phyloP scores from a whole-genome alignment of 2,113 vertebrate genomes.

The Camarhynchus parvulus region DNA sequence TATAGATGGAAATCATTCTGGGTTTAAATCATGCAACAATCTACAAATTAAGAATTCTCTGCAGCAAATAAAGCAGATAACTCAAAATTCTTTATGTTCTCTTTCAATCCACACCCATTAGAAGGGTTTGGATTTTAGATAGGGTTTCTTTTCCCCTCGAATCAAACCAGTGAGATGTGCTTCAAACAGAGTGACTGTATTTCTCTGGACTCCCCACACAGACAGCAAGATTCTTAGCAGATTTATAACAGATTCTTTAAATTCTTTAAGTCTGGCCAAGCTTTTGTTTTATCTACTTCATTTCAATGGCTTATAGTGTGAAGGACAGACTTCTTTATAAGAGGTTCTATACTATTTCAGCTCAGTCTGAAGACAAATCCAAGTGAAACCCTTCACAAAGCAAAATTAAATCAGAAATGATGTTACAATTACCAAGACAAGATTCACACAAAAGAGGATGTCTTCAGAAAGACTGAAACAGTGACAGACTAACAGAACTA shows the following conservation, averaged over 20 bases:
- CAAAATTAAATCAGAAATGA: neutral
- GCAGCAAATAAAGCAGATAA: neutral
- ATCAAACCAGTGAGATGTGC: neutral
- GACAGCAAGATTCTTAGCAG: neutral
- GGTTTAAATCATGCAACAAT: neutral
- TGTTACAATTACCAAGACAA: neutral
- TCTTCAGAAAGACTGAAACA: neutral
- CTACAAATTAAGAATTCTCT: neutral
- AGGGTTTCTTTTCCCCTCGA: neutral
- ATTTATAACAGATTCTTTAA: slow-evolving; percentile 13
- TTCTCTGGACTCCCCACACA: neutral
- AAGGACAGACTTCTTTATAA: neutral
- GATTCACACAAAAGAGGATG: neutral
- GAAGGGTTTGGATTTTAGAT: neutral
- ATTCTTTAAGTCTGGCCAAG: slow-evolving; percentile 8
- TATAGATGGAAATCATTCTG: neutral
- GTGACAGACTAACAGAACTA: neutral
- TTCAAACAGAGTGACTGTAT: neutral
- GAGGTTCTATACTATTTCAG: neutral
- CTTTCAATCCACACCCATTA: neutral
- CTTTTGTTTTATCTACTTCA: neutral
- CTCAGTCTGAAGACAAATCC: neutral
- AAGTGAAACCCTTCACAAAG: neutral
- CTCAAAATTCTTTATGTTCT: neutral
- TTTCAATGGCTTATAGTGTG: neutral